Percentiles rank a stretch among this genome's conserved stretches.
Evolutionary conservation across 2,113 vertebrate species (phyloP).

Genomic region (Motacilla alba): DNA sequence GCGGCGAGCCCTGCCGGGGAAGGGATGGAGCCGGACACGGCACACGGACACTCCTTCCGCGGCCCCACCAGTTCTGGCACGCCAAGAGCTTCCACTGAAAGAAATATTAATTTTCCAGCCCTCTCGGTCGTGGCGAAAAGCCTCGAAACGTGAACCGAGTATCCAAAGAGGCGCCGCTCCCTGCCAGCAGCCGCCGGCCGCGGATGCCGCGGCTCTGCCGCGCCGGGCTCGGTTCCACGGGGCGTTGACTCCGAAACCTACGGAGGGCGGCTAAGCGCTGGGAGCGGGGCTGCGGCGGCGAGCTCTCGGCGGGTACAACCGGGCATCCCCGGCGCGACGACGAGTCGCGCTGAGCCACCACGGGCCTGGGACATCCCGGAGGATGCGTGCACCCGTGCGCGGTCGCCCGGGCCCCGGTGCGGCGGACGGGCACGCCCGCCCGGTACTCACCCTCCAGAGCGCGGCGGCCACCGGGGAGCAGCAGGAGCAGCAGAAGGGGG

Average conservation of each 20-base stretch:
- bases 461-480: constrained; percentile 61
- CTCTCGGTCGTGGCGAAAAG: background rate
- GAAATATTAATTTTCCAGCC: constrained; percentile 27
- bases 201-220: background rate
- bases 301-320: background rate
- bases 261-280: background rate
- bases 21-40: constrained; percentile 4
- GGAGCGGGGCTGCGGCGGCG: background rate
- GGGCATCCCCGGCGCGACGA: background rate
- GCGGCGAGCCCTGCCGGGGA: background rate
- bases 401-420: background rate
- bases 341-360: background rate
- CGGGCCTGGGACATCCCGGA: background rate
- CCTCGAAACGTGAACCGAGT: constrained; percentile 8
- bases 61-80: background rate
- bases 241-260: constrained; percentile 27
- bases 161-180: background rate
- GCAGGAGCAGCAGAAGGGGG: constrained; percentile 34
- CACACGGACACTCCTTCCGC: background rate
- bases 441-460: constrained; percentile 74
- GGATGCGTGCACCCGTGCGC: background rate
- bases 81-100: background rate
- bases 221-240: background rate
- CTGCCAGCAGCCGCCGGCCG: background rate
- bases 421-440: background rate